These are phyloP conservation scores for Myotis vivesi DNA, from an alignment of 2,797 vertebrate genomes.

Conservation along the genomic window DNA sequence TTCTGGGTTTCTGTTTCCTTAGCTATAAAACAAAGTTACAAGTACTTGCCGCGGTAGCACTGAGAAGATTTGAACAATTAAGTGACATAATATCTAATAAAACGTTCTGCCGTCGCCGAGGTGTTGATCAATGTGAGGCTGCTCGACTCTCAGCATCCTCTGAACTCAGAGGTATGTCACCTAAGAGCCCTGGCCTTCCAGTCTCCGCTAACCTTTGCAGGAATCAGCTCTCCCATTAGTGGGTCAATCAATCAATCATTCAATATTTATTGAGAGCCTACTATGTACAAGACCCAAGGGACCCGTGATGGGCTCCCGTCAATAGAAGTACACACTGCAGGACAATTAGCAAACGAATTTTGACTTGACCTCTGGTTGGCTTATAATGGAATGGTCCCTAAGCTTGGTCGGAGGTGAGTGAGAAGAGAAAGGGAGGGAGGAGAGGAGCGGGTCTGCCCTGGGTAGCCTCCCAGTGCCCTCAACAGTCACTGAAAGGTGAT, in stretches of 20 bases:
- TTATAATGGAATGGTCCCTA: neutral
- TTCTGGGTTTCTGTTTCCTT: neutral
- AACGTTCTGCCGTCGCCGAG: rapidly evolving
- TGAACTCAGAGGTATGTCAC: neutral
- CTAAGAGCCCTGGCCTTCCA: neutral
- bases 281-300: constrained; percentile 51
- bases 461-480: neutral
- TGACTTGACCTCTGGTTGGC: neutral
- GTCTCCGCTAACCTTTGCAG: neutral
- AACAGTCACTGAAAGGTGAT: neutral
- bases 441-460: neutral
- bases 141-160: rapidly evolving
- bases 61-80: neutral
- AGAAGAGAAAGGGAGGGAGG: neutral
- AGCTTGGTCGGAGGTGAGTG: neutral
- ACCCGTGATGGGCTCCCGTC: neutral
- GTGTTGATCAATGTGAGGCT: neutral
- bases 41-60: rapidly evolving
- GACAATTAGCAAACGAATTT: neutral
- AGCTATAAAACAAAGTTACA: neutral
- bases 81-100: neutral
- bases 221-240: constrained; percentile 2
- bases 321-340: neutral
- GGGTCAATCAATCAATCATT: constrained; percentile 48
- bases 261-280: constrained; percentile 63